Base-by-base conservation (phyloP, 2,888 invertebrate genomes). In the Stegana nigrithorax region DNA sequence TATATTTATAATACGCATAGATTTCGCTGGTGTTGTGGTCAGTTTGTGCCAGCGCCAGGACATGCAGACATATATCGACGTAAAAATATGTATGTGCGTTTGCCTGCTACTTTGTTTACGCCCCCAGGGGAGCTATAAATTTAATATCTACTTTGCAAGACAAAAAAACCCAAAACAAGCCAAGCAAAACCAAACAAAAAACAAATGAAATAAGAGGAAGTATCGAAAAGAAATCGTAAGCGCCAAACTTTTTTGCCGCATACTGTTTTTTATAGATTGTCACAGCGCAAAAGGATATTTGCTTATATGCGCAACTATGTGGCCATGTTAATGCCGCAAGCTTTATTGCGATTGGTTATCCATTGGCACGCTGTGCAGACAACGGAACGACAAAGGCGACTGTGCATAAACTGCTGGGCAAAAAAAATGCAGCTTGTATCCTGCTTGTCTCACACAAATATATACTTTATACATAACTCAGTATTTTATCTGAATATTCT, bases 111-210 rank as follows among this genome's bases (percentile, higher is more conserved):
- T 75, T 79, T 80, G 78, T 68, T 75, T 74, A 73, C 75, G 77
- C 85, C 82, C 83, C 70, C 68, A 65, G n/a, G 85, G 83, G 85
- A 84, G 80, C 84, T 81, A 84, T 85, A 85, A 85, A 85, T 85
- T 82, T 81, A 78, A 82, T 81, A 79, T 80, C 80, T 81, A 80
- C 80, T 81, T 80, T 80, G 80, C 80, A 80, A 79, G 72, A 75
- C 75, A 75, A 77, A 75, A 75, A 74, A 73, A 72, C 73, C n/a
- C 17, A 64, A 71, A 66, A 70, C 59, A 56, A 50, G 17, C 19
- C 21, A 44, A 32, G 53, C 50, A 39, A 55, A n/a, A 23, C 32
- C 8, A 51, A 32, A 14, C 59, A 29, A 36, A 56, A 57, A 57
- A 57, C 63, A 57, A 10, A 23, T 17, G 17, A 7, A 21, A 25